phyloP scores from a whole-genome alignment of 2,888 invertebrate species.

The Arctia plantaginis region DNA sequence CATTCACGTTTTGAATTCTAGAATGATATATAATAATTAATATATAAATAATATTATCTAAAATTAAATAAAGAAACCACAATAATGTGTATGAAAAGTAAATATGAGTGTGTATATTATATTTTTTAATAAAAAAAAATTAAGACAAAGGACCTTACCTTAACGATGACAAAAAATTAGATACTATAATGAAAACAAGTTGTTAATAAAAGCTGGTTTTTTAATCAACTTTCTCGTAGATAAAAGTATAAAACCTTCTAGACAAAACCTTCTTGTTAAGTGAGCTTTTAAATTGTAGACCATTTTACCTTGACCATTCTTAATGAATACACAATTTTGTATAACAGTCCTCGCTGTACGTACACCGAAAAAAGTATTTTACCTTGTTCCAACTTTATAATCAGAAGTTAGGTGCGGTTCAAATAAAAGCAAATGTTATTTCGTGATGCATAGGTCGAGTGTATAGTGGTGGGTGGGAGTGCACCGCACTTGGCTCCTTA shows the following conservation, averaged over 20 bases:
- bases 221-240: background rate
- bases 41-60: background rate
- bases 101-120: no score
- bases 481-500: constrained; percentile 79
- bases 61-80: no score
- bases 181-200: background rate
- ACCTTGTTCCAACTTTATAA: constrained; percentile 37
- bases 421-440: constrained; percentile 67
- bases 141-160: no score
- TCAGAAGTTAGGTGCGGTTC: constrained; percentile 50
- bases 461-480: constrained; percentile 53
- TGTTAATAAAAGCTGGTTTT: background rate
- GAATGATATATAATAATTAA: background rate
- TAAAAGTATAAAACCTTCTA: constrained; percentile 28
- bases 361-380: constrained; percentile 29
- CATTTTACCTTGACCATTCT: constrained; percentile 28
- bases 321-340: constrained; percentile 40
- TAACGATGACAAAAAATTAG: background rate
- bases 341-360: constrained; percentile 18
- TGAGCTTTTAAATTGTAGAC: constrained; percentile 35
- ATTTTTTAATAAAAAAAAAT: no score
- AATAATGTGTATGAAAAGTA: no score
- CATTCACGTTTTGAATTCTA: background rate
- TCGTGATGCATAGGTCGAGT: constrained; percentile 61
- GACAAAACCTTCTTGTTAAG: constrained; percentile 27